phyloP scores from a whole-genome alignment of 2,113 vertebrate genomes.

The Pipra filicauda region DNA sequence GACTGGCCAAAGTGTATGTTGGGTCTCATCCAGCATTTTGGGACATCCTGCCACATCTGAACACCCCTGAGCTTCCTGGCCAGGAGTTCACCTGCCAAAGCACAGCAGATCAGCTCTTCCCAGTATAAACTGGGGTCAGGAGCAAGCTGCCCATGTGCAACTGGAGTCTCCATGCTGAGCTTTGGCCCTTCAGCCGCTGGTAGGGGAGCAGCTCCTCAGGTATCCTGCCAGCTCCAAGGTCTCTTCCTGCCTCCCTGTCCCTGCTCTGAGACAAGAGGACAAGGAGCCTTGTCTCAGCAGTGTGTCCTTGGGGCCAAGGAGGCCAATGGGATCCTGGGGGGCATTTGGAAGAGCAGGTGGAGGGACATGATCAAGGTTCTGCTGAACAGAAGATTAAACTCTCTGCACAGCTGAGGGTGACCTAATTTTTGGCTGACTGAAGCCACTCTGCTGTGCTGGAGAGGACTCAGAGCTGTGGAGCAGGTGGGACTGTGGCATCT shows the following conservation, averaged over 20 bases:
- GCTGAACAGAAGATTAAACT: not conserved
- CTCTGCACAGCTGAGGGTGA: not conserved
- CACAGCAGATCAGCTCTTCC: not conserved
- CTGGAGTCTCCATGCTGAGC: not conserved
- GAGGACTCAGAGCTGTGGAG: not conserved
- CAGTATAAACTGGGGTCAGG: rapidly evolving
- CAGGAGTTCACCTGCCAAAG: not conserved
- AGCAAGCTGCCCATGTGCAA: not conserved
- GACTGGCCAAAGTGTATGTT: rapidly evolving
- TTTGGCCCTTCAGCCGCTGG: not conserved
- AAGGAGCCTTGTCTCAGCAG: not conserved
- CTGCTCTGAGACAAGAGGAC: not conserved
- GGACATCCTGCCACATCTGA: rapidly evolving
- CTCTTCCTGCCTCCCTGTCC: not conserved
- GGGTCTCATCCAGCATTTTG: rapidly evolving
- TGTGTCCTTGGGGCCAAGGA: not conserved
- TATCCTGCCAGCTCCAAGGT: not conserved
- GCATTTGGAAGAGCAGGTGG: not conserved
- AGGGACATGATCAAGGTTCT: not conserved
- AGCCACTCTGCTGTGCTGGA: not conserved
- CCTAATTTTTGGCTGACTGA: not conserved
- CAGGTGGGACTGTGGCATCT: not conserved
- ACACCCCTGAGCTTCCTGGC: not conserved
- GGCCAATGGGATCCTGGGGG: not conserved
- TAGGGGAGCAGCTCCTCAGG: not conserved